These are phyloP conservation scores for Lineus longissimus DNA, from an alignment of 1,140 invertebrate genomes.

Conservation along the genomic window DNA sequence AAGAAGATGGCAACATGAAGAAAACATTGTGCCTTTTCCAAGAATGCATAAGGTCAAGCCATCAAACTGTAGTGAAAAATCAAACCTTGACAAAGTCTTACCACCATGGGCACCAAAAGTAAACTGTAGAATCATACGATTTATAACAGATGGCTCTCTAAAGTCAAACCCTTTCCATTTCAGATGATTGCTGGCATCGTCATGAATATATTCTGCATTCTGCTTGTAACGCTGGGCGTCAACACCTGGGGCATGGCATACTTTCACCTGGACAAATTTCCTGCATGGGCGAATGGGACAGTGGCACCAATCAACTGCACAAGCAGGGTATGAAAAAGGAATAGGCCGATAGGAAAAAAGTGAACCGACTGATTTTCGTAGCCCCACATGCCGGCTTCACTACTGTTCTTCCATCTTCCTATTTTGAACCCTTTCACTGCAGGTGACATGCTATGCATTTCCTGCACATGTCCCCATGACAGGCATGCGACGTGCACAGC, in stretches of 20 bases:
- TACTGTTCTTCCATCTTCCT: too few relatives aligned
- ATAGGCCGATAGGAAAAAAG: too few relatives aligned
- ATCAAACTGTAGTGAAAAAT: not conserved
- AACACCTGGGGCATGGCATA: conserved; percentile 59
- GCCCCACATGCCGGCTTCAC: too few relatives aligned
- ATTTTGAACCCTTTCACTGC: too few relatives aligned
- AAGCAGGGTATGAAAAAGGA: too few relatives aligned
- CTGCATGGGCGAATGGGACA: conserved; percentile 27
- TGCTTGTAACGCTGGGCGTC: conserved; percentile 65
- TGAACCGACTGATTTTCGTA: too few relatives aligned
- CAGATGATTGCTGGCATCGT: conserved; percentile 70
- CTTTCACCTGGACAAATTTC: conserved; percentile 38
- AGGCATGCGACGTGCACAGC: too few relatives aligned
- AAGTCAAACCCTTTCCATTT: conserved; percentile 7
- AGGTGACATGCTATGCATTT: too few relatives aligned
- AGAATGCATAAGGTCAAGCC: not conserved
- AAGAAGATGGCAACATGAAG: not conserved
- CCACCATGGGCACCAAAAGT: not conserved
- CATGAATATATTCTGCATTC: conserved; percentile 71
- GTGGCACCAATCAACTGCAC: not conserved
- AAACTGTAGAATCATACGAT: too few relatives aligned
- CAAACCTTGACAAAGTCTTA: not conserved
- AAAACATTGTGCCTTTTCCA: not conserved
- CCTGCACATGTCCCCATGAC: too few relatives aligned
- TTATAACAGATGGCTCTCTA: too few relatives aligned